Conservation (phyloP, 2,888 invertebrate species). For the Keiferia lycopersicella region DNA sequence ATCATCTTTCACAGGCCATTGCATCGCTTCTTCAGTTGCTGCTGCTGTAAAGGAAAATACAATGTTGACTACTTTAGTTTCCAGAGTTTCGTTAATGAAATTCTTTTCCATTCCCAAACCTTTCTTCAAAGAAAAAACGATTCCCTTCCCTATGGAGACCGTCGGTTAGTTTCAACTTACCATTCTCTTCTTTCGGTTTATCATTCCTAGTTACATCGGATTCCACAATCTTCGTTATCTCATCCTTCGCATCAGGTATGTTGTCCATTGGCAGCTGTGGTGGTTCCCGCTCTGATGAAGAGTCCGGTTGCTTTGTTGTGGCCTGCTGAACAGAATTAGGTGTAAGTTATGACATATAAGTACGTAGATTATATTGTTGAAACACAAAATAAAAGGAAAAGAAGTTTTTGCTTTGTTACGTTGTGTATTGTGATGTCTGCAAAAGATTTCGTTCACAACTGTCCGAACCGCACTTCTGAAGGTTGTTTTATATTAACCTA, state of each 20-base stretch:
- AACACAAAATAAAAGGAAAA: no score
- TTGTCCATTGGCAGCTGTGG: conserved; percentile 57
- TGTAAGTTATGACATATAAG: no score
- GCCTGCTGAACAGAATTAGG: conserved; percentile 57
- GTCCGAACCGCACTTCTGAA: no score
- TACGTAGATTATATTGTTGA: no score
- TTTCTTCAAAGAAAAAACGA: no score
- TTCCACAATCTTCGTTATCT: conserved; percentile 53
- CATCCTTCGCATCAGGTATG: conserved; percentile 62
- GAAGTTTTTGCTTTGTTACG: no score
- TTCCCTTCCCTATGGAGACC: no score
- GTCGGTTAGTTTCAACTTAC: background rate
- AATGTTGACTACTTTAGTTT: background rate
- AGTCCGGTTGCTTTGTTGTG: conserved; percentile 69
- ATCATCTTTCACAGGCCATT: conserved; percentile 70
- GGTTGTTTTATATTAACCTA: no score
- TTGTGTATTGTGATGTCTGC: no score
- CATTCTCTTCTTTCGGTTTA: conserved; percentile 60
- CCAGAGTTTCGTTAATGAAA: no score
- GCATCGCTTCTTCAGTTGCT: conserved; percentile 66
- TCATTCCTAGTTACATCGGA: conserved; percentile 61
- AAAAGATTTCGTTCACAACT: no score
- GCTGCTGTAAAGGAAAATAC: conserved; percentile 39
- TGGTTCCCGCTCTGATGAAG: conserved; percentile 67
- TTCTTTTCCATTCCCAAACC: no score